Conservation (phyloP, 2,888 invertebrate genomes). For the Carabus problematicus region DNA sequence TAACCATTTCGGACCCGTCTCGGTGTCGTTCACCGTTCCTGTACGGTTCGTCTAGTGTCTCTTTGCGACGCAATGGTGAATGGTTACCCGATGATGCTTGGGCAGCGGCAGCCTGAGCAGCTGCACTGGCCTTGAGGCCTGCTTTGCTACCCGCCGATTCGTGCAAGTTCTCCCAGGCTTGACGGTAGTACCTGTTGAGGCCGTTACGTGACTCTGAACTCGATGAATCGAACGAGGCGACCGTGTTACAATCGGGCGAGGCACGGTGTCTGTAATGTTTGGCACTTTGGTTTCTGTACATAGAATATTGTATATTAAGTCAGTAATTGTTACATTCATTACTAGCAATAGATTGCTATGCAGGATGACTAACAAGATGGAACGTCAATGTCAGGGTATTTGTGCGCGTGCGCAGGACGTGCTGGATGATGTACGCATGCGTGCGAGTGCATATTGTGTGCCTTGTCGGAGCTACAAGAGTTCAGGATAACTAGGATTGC, state of each 20-base stretch:
- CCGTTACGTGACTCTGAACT: constrained; percentile 84
- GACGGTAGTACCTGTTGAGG: constrained; percentile 86
- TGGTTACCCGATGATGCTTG: constrained; percentile 65
- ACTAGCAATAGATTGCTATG: no score
- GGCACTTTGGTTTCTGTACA: constrained; percentile 76
- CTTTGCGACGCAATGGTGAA: constrained; percentile 70
- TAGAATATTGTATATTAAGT: constrained; percentile 32
- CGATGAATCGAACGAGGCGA: constrained; percentile 87
- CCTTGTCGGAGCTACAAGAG: background rate
- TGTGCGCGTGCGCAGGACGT: background rate
- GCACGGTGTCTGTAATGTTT: constrained; percentile 89
- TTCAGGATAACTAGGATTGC: background rate
- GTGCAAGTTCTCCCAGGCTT: constrained; percentile 93
- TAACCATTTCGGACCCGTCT: constrained; percentile 80
- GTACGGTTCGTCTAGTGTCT: constrained; percentile 74
- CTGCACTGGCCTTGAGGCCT: constrained; percentile 51
- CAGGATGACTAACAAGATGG: no score
- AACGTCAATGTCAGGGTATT: background rate
- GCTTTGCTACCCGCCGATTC: constrained; percentile 75
- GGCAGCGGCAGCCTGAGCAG: constrained; percentile 51
- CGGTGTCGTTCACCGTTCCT: constrained; percentile 58
- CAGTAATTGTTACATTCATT: no score
- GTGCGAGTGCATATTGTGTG: constrained; percentile 18
- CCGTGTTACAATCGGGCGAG: constrained; percentile 89
- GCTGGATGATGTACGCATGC: constrained; percentile 10